These are phyloP conservation scores for Panurus biarmicus DNA, from an alignment of 2,113 vertebrate genomes.

Conservation along the genomic window DNA sequence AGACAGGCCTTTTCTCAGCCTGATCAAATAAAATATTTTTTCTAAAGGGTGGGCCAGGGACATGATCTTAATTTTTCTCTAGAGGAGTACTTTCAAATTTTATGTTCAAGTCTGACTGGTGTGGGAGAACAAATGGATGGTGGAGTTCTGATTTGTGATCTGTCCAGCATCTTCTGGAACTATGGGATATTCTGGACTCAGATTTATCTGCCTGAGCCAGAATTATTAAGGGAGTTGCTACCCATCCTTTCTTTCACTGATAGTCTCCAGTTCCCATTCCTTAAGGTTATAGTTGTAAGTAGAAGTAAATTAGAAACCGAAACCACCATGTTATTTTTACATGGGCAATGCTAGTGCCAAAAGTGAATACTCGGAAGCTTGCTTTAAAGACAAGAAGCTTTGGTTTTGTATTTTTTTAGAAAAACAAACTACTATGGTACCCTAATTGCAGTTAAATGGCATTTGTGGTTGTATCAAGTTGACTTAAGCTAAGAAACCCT, in stretches of 20 bases:
- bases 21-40: constrained; percentile 60
- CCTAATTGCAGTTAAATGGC: background rate
- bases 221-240: background rate
- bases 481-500: background rate
- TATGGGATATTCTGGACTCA: background rate
- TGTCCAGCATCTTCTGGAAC: background rate
- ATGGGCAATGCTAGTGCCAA: constrained; percentile 22
- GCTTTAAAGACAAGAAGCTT: background rate
- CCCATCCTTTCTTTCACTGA: background rate
- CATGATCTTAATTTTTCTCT: constrained; percentile 47
- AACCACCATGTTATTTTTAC: background rate
- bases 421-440: background rate
- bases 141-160: background rate
- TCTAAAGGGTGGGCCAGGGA: constrained; percentile 51
- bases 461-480: background rate
- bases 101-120: background rate
- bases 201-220: background rate
- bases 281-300: background rate
- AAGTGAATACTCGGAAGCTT: background rate
- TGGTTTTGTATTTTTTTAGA: background rate
- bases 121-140: background rate
- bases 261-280: background rate
- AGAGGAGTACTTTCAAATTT: constrained; percentile 20
- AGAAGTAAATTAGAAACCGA: background rate
- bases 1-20: constrained; percentile 49